Evolutionary conservation across 2,888 invertebrate species (phyloP).

Genomic region (Trachelus tabidus): DNA sequence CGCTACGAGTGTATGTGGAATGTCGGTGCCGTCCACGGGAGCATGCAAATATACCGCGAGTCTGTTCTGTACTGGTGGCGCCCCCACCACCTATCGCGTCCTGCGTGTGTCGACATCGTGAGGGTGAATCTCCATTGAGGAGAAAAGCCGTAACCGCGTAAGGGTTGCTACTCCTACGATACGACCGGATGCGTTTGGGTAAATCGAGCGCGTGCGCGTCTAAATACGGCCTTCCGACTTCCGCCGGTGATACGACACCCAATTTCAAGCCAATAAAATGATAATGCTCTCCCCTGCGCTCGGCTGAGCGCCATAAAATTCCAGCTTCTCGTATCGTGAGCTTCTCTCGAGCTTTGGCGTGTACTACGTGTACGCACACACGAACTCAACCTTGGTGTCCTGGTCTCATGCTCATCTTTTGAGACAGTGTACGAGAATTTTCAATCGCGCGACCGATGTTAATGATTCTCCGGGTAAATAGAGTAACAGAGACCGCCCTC

Average conservation of each 20-base stretch:
- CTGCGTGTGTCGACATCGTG: neutral
- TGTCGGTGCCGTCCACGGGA: neutral
- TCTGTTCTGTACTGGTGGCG: neutral
- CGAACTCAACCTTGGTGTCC: neutral
- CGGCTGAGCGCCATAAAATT: neutral
- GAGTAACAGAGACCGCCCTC: neutral
- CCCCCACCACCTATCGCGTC: neutral
- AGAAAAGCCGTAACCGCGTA: conserved; percentile 18
- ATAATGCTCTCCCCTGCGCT: conserved; percentile 53
- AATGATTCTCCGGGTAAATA: neutral
- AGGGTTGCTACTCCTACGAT: conserved; percentile 24
- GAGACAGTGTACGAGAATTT: neutral
- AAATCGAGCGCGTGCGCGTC: conserved; percentile 54
- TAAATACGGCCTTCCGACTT: conserved; percentile 67
- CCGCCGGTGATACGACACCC: conserved; percentile 58
- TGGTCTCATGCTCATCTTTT: neutral
- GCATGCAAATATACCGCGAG: conserved; percentile 5
- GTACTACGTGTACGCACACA: neutral
- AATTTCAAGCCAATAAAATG: conserved; percentile 70
- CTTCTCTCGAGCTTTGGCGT: neutral
- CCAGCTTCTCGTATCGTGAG: neutral
- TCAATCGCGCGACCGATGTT: neutral
- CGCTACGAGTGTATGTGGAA: conserved; percentile 33
- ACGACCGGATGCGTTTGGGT: conserved; percentile 44
- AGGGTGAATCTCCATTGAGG: conserved; percentile 2